Base-by-base conservation (phyloP, 2,888 invertebrate species). In the Tiphia femorata region DNA sequence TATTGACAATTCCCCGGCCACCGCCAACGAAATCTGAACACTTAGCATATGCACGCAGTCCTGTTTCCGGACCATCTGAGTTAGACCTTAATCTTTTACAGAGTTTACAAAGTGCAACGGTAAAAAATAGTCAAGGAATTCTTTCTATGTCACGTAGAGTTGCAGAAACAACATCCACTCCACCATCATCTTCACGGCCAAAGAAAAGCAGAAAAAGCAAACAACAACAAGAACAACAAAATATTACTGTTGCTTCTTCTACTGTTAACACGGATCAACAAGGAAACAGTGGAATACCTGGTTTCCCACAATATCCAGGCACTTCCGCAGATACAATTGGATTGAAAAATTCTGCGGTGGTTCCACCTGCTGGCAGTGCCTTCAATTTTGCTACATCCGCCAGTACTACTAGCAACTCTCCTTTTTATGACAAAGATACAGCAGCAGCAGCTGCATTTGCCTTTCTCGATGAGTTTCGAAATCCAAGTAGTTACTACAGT, bases 351-450 rank as follows among this genome's bases (percentile, higher is more conserved):
- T 85, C 88, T 3, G 89, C 89, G 70, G 91, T 92, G 77, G 92
- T 94, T 62, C 89, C 94, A 5, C 72, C 80, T 7, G 75, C 79
- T 7, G 91, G 92, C 20, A 93, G 93, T 84, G 93, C 94, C 46
- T 95, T 94, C 73, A 94, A 94, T 79, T 95, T 94, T 76, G 92
- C 92, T 14, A 87, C 92, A 2, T 86, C 92, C 0, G 86, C 91
- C 8, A 76, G 76, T 14, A 58, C 74, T 2, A 57, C 80, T 4
- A 78, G 76, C 19, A 77, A 72, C 49, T 71, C 81, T 8, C 67
- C 80, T 0, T 82, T 81, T 47, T 83, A 82, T 52, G 81, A 83
- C 49, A 81, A 81, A 35, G 83, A 83, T 21, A 76, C 81, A 1
- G 78, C 80, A 3, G 77, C 82, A 0, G 80, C 79, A 0, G 81